A percentile compares a stretch with the other conserved stretches of the same genome.
Conservation (phyloP, 2,797 vertebrate species). For the Micromesistius poutassou region DNA sequence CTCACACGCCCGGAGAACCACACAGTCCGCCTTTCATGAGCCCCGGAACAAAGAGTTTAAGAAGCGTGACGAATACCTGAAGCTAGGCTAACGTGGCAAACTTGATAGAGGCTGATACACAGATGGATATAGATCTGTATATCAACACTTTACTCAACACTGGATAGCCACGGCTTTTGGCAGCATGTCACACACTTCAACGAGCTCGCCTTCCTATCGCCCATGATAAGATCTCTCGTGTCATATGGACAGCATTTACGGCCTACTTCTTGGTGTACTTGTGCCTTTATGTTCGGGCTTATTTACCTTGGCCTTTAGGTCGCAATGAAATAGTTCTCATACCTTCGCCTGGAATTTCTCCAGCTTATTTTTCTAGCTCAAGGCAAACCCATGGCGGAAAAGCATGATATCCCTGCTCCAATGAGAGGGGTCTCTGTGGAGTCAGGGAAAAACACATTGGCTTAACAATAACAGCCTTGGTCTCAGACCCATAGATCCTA, state of each 20-base stretch:
- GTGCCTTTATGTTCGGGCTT: background rate
- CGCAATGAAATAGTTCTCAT: constrained; percentile 60
- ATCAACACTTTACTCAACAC: background rate
- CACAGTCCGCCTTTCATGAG: background rate
- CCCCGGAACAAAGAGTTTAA: background rate
- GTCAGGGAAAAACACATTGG: constrained; percentile 37
- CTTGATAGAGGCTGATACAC: background rate
- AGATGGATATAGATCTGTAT: background rate
- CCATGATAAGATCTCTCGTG: background rate
- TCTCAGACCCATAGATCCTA: constrained; percentile 19
- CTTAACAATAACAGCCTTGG: constrained; percentile 40
- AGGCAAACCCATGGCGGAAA: constrained; percentile 41
- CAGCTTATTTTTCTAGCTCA: constrained; percentile 58
- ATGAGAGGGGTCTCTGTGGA: constrained; percentile 35
- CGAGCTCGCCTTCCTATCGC: background rate
- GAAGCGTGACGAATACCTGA: background rate
- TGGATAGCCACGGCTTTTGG: background rate
- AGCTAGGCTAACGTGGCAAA: background rate
- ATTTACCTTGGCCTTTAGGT: constrained; percentile 9
- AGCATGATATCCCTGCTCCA: constrained; percentile 36
- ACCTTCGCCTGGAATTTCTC: constrained; percentile 53
- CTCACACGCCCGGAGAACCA: background rate
- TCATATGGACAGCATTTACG: background rate
- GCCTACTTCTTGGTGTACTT: background rate
- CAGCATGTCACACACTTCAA: background rate